These are phyloP conservation scores for Phasia obesa DNA, from an alignment of 2,888 invertebrate genomes.

Conservation along the genomic window DNA sequence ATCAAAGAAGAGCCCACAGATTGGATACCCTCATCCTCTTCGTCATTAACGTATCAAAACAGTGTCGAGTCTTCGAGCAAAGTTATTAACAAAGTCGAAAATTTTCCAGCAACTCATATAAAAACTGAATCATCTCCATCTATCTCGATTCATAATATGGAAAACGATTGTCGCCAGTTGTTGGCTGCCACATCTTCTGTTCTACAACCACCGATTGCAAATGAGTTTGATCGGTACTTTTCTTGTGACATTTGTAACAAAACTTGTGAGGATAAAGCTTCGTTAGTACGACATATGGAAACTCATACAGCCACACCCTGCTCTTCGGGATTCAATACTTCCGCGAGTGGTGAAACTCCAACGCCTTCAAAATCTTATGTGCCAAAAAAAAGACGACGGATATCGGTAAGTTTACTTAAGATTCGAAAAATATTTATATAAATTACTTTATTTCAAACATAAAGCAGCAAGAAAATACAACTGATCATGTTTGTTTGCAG, in stretches of 20 bases:
- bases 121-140: slow-evolving; percentile 62
- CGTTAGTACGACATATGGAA: slow-evolving; percentile 93
- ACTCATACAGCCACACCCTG: slow-evolving; percentile 84
- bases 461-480: slow-evolving; percentile 84
- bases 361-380: slow-evolving; percentile 76
- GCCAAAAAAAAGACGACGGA: slow-evolving; percentile 83
- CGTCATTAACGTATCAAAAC: slow-evolving; percentile 41
- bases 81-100: slow-evolving; percentile 46
- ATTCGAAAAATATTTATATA: background rate
- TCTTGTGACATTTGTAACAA: slow-evolving; percentile 92
- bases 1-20: slow-evolving; percentile 87
- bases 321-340: slow-evolving; percentile 65
- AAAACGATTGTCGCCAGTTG: slow-evolving; percentile 84
- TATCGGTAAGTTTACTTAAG: slow-evolving; percentile 83
- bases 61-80: slow-evolving; percentile 52
- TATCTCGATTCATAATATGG: slow-evolving; percentile 75
- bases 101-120: slow-evolving; percentile 72
- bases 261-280: slow-evolving; percentile 91
- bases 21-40: slow-evolving; percentile 83
- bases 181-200: slow-evolving; percentile 80
- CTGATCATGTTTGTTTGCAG: slow-evolving; percentile 88
- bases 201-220: slow-evolving; percentile 74
- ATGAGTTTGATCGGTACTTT: slow-evolving; percentile 83
- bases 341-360: slow-evolving; percentile 65
- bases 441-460: slow-evolving; percentile 53